A percentile compares a stretch with the other conserved stretches of the same genome.
phyloP scores from a whole-genome alignment of 1,140 invertebrate genomes.

The Oreohelix idahoensis region DNA sequence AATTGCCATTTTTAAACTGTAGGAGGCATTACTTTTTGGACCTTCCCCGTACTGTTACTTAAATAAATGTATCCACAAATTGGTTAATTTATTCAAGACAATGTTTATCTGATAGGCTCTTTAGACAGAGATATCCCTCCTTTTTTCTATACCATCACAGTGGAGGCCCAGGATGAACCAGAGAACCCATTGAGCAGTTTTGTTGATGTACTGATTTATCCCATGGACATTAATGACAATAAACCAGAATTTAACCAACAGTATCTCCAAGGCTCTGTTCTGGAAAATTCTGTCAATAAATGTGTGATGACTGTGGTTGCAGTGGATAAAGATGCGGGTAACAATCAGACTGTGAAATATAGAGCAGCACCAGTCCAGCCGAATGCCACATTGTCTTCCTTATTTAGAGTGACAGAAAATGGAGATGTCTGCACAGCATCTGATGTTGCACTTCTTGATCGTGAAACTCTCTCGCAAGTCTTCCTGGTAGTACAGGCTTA shows the following conservation, averaged over 20 bases:
- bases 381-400: neutral
- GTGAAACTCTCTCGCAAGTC: neutral
- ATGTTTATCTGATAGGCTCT: slow-evolving; percentile 21
- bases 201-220: slow-evolving; percentile 2
- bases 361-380: neutral
- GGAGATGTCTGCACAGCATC: neutral
- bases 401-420: neutral
- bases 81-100: neutral
- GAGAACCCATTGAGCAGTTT: neutral
- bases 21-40: neutral
- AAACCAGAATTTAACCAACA: neutral
- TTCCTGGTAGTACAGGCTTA: slow-evolving; percentile 2
- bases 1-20: neutral
- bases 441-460: neutral
- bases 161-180: slow-evolving; percentile 14
- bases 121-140: slow-evolving; percentile 18
- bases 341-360: slow-evolving; percentile 24
- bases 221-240: slow-evolving; percentile 31
- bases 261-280: neutral
- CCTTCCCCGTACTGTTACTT: too few species aligned
- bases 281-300: neutral
- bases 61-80: too few species aligned
- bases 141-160: slow-evolving; percentile 7
- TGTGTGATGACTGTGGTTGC: slow-evolving; percentile 14
- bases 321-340: neutral